A percentile compares a stretch with the other conserved stretches of the same genome.
These are phyloP conservation scores for Vulpes vulpes DNA, from an alignment of 2,113 vertebrate genomes.

Conservation along the genomic window DNA sequence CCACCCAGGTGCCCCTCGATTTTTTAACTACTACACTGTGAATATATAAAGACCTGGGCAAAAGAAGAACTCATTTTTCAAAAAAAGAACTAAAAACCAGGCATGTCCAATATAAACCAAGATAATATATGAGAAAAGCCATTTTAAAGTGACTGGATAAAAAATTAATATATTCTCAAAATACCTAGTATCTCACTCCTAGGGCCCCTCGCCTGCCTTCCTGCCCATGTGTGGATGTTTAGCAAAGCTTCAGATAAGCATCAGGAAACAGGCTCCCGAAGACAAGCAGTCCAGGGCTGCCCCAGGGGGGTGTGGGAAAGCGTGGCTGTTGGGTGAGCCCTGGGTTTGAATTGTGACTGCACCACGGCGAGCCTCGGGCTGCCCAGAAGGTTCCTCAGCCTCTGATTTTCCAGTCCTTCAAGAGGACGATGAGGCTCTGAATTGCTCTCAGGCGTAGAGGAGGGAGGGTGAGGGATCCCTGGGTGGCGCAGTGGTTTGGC, in stretches of 20 bases:
- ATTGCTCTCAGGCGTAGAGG: background rate
- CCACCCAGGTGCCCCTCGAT: background rate
- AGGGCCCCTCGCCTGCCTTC: background rate
- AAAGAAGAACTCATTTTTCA: background rate
- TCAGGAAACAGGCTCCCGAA: background rate
- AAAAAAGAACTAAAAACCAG: background rate
- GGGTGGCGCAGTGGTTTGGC: too few relatives aligned
- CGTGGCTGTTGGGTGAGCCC: fast-evolving
- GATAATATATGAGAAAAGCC: background rate
- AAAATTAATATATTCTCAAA: background rate
- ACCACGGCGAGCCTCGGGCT: fast-evolving
- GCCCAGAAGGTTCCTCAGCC: too few relatives aligned
- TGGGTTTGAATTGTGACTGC: background rate
- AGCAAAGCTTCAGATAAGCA: background rate
- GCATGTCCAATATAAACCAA: background rate
- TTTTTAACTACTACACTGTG: background rate
- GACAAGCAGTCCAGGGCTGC: background rate
- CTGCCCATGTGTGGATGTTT: background rate
- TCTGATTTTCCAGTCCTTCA: background rate
- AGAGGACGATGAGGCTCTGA: background rate
- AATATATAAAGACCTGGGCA: background rate
- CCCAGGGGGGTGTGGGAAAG: background rate
- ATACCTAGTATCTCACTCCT: fast-evolving
- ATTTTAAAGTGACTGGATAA: background rate
- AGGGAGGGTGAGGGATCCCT: background rate